Evolutionary conservation across 2,113 vertebrate genomes (phyloP).

Genomic region (Pandion haliaetus): DNA sequence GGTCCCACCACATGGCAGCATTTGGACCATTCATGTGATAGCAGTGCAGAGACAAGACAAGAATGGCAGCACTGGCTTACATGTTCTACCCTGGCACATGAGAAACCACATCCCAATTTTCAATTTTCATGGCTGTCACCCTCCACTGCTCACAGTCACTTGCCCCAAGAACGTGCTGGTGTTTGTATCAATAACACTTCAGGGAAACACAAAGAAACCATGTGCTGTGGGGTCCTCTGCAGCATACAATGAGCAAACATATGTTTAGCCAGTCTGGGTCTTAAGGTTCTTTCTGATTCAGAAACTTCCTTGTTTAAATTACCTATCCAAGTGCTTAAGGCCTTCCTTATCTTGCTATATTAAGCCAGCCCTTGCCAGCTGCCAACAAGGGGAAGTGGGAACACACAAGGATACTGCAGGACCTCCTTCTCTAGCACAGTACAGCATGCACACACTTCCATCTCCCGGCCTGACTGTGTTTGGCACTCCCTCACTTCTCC

Average conservation of each 20-base stretch:
- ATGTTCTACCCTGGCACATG: not conserved
- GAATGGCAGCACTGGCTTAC: not conserved
- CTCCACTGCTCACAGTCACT: not conserved
- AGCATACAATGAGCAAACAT: rapidly evolving
- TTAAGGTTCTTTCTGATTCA: not conserved
- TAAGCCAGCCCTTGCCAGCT: conserved; percentile 34
- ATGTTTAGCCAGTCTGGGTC: not conserved
- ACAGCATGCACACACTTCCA: not conserved
- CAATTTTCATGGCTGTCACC: not conserved
- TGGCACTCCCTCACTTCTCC: not conserved
- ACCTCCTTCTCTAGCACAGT: not conserved
- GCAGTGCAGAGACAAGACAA: not conserved
- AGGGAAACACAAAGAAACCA: not conserved
- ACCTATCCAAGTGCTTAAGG: not conserved
- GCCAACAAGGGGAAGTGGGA: conserved; percentile 27
- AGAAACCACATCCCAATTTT: not conserved
- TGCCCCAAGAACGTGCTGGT: not conserved
- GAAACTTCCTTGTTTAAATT: not conserved
- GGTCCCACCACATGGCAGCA: not conserved
- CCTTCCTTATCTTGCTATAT: conserved; percentile 33
- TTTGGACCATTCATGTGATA: rapidly evolving
- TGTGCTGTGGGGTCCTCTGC: not conserved
- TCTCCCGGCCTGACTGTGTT: not conserved
- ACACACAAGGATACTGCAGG: not conserved
- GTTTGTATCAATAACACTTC: not conserved